Evolutionary conservation across 1,140 invertebrate species (phyloP), one percentile per base, ranked within the genome.

Genomic region (Sarcophaga bullata): DNA sequence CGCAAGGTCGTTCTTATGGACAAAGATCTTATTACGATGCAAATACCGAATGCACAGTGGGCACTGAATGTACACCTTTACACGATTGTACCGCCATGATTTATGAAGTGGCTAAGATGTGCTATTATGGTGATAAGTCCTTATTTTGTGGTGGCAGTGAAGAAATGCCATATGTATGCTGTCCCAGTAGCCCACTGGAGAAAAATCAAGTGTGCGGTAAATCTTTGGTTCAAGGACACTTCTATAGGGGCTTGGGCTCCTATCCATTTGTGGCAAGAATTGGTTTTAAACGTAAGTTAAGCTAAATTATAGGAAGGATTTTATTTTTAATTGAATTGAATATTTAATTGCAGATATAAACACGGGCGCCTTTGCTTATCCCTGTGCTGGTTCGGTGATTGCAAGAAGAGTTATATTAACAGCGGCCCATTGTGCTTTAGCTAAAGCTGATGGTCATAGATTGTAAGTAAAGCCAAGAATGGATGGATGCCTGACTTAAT

Each of bases 301-400:
- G 54, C 10, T n/a, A 19, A 68, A 68, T 19, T 68, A 68, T 19
- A 3, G 11, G 13, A n/a, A n/a, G 83, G 15, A 82, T 73, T 15
- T 19, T 75, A 19, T 58, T 37, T 37, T 37, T 80, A 13, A 10
- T 46, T n/a, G 75, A 72, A 72, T 46, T 47, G 49, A n/a, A n/a
- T 48, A 48, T 9, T 15, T 48, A 10, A 75, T 83, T 52, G 9
- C 47, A 94, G 93, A 94, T 85, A 91, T 92, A 76, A 90, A 92
- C 10, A 92, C 91, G 6, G 93, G 93, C 37, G 92, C 92, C 62
- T 91, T 93, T 54, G 92, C 93, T 25, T 94, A 93, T 89, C 93
- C 94, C 0, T 95, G 95, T 85, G 93, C 93, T 72, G 94, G 94
- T 3, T 93, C 94, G 8, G 93, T 95, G 11, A 92, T 95, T 25